A percentile compares a stretch with the other conserved stretches of the same genome.
These are phyloP conservation scores for Sebastes hopkinsi DNA, from an alignment of 2,797 vertebrate species.

Conservation along the genomic window DNA sequence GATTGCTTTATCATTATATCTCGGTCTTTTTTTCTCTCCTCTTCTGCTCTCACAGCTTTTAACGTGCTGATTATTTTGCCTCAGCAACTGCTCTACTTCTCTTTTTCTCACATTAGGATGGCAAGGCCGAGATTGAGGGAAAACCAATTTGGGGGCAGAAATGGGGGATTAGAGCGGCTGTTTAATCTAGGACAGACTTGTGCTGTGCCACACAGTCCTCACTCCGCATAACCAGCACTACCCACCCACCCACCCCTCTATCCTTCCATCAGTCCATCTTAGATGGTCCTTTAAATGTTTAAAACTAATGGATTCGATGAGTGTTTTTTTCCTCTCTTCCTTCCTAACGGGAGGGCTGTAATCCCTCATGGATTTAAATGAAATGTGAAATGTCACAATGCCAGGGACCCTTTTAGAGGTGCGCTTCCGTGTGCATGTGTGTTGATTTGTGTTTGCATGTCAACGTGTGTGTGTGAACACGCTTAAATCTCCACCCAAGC, in stretches of 20 bases:
- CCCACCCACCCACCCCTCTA: conserved; percentile 45
- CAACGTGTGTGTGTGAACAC: conserved; percentile 21
- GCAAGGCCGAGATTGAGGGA: conserved; percentile 80
- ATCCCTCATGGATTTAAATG: conserved; percentile 81
- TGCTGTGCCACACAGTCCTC: conserved; percentile 65
- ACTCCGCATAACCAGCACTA: conserved; percentile 42
- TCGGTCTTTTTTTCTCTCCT: conserved; percentile 13
- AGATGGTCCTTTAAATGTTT: conserved; percentile 80
- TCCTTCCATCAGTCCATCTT: conserved; percentile 74
- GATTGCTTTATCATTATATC: conserved; percentile 64
- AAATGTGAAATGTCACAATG: conserved; percentile 81
- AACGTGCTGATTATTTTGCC: conserved; percentile 75
- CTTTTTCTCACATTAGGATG: conserved; percentile 76
- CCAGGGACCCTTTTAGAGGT: conserved; percentile 81
- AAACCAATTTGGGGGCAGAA: conserved; percentile 81
- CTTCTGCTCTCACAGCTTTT: conserved; percentile 65
- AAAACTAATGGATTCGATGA: conserved; percentile 81
- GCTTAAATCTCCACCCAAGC: conserved; percentile 48
- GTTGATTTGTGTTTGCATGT: conserved; percentile 31
- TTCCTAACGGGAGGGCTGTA: conserved; percentile 71
- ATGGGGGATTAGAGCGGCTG: conserved; percentile 81
- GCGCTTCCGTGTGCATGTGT: conserved; percentile 34
- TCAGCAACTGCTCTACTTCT: conserved; percentile 66
- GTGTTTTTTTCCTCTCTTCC: conserved; percentile 51
- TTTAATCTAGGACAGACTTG: conserved; percentile 85